These are phyloP conservation scores for Spinus pinus DNA, from an alignment of 2,797 vertebrate genomes.

Conservation along the genomic window DNA sequence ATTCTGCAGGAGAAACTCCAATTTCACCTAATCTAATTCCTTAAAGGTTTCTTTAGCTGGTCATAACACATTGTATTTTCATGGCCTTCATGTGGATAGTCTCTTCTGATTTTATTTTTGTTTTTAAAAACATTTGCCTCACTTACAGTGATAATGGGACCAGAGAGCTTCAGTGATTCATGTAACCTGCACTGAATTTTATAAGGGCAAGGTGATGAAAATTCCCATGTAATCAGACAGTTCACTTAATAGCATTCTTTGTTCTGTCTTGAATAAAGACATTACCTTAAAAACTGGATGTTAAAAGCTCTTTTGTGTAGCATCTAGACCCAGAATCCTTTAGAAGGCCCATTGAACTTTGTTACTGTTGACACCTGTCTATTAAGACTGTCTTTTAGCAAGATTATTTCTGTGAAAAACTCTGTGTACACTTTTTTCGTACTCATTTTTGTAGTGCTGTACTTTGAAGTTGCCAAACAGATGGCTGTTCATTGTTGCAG, in stretches of 20 bases:
- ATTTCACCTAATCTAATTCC: background rate
- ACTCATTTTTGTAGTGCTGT: background rate
- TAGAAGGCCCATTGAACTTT: constrained; percentile 22
- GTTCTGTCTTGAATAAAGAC: background rate
- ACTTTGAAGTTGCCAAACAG: background rate
- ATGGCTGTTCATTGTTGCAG: background rate
- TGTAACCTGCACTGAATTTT: constrained; percentile 3
- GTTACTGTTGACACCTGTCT: constrained; percentile 23
- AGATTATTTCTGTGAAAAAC: background rate
- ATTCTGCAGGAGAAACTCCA: background rate
- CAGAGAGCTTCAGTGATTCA: background rate
- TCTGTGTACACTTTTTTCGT: background rate
- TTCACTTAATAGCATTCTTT: constrained; percentile 21
- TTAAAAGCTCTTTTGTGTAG: constrained; percentile 32
- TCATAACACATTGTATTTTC: background rate
- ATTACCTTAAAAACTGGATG: background rate
- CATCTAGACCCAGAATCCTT: background rate
- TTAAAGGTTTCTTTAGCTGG: background rate
- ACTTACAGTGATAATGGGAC: background rate
- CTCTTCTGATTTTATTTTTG: background rate
- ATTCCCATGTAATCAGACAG: constrained; percentile 26
- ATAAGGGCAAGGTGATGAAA: constrained; percentile 22
- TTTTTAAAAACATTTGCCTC: background rate
- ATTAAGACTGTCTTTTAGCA: background rate
- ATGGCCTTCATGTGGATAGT: background rate